Evolutionary conservation across 2,888 invertebrate genomes (phyloP), one percentile per base, ranked within the genome.

Genomic region (Rosalia funebris): DNA sequence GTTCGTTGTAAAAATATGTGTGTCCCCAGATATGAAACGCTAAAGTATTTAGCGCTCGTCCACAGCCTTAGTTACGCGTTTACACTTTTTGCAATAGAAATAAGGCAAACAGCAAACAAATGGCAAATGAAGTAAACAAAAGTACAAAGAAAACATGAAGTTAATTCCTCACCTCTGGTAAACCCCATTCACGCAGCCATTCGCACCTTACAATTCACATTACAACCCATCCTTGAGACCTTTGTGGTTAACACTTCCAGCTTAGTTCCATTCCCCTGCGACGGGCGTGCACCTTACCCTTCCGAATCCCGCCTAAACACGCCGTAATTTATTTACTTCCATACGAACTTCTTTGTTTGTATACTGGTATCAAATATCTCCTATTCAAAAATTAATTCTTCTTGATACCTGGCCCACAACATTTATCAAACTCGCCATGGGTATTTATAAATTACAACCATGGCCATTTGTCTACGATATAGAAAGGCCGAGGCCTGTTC

Each of bases 391-490:
- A 50, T 50, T 20, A 50, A 39, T 39, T 15, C 37, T 25, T 25
- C 31, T 50, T 50, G 50, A 50, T 50, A 39, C 50, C 50, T 15
- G 39, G 31, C 25, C 14, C 50, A 50, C 12, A 39, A 41, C 50
- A 50, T 50, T 50, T 31, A 50, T 50, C 50, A 50, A 39, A 39
- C 15, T 39, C 50, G 20, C 50, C 11, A 25, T 19, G 50, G 50
- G 37, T 39, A 37, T 16, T 50, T 39, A 50, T 50, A 41, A 50
- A 50, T 50, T 50, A 50, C 50, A 31, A 25, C 50, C 37, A 50
- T 11, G 17, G 17, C 25, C 39, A 39, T 50, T 50, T 50, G 39
- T 50, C 50, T 50, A 50, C n/a, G 25, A 50, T 39, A 37, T 39
- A 16, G 48, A 48, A 25, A 15, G 50, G 20, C 17, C n/a, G n/a